Base-by-base conservation (phyloP, 53 echinoderm and acorn worm genomes). In the Stichopus horrens region DNA sequence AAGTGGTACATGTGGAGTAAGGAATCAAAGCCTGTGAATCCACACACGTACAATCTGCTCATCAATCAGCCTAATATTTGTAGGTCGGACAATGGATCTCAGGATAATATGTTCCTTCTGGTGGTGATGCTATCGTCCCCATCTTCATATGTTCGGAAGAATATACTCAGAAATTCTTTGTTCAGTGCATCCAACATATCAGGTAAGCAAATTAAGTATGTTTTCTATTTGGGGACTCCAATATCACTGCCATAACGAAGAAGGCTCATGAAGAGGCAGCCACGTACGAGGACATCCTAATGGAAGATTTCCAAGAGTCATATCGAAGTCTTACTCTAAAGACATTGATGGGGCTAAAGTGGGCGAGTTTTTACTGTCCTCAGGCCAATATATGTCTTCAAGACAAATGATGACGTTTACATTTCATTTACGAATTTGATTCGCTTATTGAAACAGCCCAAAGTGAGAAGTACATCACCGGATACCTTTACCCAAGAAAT, bases 11-110 rank as follows among this genome's bases (percentile, higher is more conserved):
- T 37, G 37, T 37, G 1, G 2, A 37, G 37, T 37, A 37, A 37
- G 37, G 37, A 37, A 37, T 37, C 37, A 37, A 37, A 37, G 37
- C 68, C 68, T 0, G 68, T 67, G 68, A 67, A 67, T 67, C 68
- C 68, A 14, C 68, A 67, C n/a, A n/a, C 11, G 11, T 67, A 14
- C 76, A 23, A 76, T 11, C 76, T 76, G 23, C 21, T 76, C 20
- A n/a, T 76, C 19, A 76, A 76, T 37, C 21, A 76, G 51, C 76
- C 76, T 5, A 23, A 37, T 23, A 11, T 76, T 76, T 76, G 76
- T 23, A 37, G 8, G 11, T 21, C 21, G 11, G 23, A 21, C 21
- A 76, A 23, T 76, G 76, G 76, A 76, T 13, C 19, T 21, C 11
- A 11, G 11, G 76, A 76, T 4, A 5, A 11, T 21, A 8, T 76